Conservation (phyloP, 2,113 vertebrate species). For the Percina caprodes region DNA sequence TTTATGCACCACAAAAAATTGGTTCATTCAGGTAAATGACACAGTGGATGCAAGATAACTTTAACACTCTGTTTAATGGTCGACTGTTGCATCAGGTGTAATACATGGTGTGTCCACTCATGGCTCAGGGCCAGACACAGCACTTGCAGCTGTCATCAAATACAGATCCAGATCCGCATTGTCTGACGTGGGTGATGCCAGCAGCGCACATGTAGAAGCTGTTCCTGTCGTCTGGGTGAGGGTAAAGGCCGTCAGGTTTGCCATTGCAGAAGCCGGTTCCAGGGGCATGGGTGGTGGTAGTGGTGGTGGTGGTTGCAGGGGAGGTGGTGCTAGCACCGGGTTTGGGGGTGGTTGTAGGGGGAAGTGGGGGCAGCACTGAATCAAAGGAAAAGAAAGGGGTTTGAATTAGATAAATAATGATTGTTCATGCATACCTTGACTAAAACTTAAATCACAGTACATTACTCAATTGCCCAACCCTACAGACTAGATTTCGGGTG, state of each 20-base stretch:
- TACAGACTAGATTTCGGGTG: no score
- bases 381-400: background rate
- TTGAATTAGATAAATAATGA: background rate
- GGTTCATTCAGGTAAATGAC: background rate
- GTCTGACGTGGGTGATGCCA: slow-evolving; percentile 56
- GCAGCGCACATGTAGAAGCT: slow-evolving; percentile 77
- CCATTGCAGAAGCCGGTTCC: slow-evolving; percentile 81
- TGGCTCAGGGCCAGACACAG: slow-evolving; percentile 77
- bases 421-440: background rate
- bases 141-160: slow-evolving; percentile 78
- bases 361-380: slow-evolving; percentile 65
- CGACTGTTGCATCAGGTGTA: slow-evolving; percentile 16
- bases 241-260: slow-evolving; percentile 80
- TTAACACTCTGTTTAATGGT: slow-evolving; percentile 20
- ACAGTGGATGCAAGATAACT: slow-evolving; percentile 1
- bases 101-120: background rate
- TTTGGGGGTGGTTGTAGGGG: slow-evolving; percentile 70
- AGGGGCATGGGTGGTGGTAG: slow-evolving; percentile 71
- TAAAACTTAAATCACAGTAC: background rate
- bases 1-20: background rate
- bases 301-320: slow-evolving; percentile 52
- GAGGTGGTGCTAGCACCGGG: slow-evolving; percentile 56
- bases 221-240: slow-evolving; percentile 60
- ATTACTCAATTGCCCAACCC: background rate
- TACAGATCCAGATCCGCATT: slow-evolving; percentile 67